These are phyloP conservation scores for Lasiommata megera DNA, from an alignment of 2,888 invertebrate species.

Conservation along the genomic window DNA sequence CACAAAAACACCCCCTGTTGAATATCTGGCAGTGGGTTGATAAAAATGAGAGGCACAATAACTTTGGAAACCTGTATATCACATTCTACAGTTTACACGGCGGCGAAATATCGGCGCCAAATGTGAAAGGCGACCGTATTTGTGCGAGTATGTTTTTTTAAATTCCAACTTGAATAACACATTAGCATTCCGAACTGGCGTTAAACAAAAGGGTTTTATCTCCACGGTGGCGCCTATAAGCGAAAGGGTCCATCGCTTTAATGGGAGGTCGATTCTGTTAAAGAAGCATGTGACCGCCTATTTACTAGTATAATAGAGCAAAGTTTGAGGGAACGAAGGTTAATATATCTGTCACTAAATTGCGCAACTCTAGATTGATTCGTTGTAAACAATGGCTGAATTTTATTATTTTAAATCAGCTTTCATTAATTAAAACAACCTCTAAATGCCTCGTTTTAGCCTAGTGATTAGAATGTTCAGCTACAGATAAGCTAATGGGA, in stretches of 20 bases:
- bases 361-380: background rate
- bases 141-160: conserved; percentile 42
- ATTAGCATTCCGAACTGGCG: conserved; percentile 28
- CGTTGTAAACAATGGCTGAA: no score
- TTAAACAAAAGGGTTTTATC: conserved; percentile 34
- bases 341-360: background rate
- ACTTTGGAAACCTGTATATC: background rate
- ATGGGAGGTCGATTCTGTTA: background rate
- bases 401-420: no score
- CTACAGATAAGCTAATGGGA: no score
- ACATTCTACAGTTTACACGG: conserved; percentile 31
- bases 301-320: background rate
- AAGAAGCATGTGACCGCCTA: background rate
- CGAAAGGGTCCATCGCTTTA: background rate
- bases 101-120: conserved; percentile 47
- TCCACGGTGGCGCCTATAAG: conserved; percentile 5
- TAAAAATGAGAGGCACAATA: background rate
- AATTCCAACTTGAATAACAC: conserved; percentile 31
- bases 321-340: background rate
- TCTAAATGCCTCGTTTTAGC: no score
- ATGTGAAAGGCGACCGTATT: conserved; percentile 42
- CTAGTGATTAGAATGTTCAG: no score
- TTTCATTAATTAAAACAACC: no score
- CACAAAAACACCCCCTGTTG: no score
- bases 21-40: no score